phyloP scores from a whole-genome alignment of 2,113 vertebrate species.

The Empidonax traillii region DNA sequence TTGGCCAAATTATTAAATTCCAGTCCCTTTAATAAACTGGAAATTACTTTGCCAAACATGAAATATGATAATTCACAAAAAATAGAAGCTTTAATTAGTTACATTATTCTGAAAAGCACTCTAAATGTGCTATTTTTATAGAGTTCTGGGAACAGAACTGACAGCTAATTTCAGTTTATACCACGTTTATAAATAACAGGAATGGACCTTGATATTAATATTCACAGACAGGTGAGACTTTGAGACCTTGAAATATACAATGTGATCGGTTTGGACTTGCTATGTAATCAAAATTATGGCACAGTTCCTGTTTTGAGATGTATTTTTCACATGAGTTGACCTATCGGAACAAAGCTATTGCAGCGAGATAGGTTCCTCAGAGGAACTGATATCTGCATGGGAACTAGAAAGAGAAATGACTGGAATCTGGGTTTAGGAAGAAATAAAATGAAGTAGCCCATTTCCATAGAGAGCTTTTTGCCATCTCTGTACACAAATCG shows the following conservation, averaged over 20 bases:
- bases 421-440: background rate
- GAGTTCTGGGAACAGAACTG: background rate
- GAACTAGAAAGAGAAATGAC: background rate
- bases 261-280: background rate
- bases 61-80: background rate
- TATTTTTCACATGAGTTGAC: background rate
- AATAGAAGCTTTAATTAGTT: background rate
- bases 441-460: background rate
- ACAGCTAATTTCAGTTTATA: background rate
- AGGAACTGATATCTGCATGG: background rate
- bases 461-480: background rate
- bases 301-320: background rate
- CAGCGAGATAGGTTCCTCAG: background rate
- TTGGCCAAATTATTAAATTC: slow-evolving; percentile 42
- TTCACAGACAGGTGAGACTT: background rate
- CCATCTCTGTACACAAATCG: background rate
- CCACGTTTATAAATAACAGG: background rate
- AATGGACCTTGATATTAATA: background rate
- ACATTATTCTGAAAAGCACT: background rate
- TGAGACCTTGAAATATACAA: background rate
- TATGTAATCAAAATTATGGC: background rate
- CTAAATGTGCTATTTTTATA: background rate
- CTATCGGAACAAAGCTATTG: background rate
- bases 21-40: slow-evolving; percentile 23
- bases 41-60: background rate